Evolutionary conservation across 2,113 vertebrate species (phyloP), one percentile per base, ranked within the genome.

Genomic region (Scomber scombrus): DNA sequence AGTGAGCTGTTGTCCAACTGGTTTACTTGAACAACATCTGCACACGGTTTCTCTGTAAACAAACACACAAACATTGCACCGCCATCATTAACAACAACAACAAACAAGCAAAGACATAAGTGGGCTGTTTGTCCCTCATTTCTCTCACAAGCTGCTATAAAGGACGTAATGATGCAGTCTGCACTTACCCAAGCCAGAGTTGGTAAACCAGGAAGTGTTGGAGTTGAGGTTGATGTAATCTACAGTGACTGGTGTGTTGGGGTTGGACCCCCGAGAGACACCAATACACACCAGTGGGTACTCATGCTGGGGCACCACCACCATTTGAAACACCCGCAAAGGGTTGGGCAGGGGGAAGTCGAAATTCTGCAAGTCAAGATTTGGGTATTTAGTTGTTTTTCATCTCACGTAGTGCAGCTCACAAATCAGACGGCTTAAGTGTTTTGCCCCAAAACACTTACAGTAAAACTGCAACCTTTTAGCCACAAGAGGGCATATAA

Each of bases 221-320:
- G 96, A 96, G 80, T 97, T 97, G 29, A 98, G 96, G 90, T 97
- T 97, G 87, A 98, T 96, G 75, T 95, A 96, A 43, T 96, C 95
- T 51, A 98, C 91, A 10, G 63, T 71, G 75, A 97, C 91, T 0
- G 94, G 95, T 31, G 85, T 81, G 7, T 68, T 68, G 0, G 87
- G 82, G 23, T 31, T 82, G 13, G 85, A 58, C 0, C 92, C 90
- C 18, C 85, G 90, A 70, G 92, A 94, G 57, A 95, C 93, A 0
- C 96, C 94, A 52, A 97, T 96, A 55, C 96, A 97, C 63, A 97
- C 95, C 45, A 95, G 78, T 0, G 97, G 97, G 75, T 97, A 97
- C 84, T 97, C 96, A 66, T 96, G 94, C 51, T 95, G 95, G 0
- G 96, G 95, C 3, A 84, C 78, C 58, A 94, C 82, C 82, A 97